These are phyloP conservation scores for Drepana falcataria DNA, from an alignment of 2,888 invertebrate genomes.

Conservation along the genomic window DNA sequence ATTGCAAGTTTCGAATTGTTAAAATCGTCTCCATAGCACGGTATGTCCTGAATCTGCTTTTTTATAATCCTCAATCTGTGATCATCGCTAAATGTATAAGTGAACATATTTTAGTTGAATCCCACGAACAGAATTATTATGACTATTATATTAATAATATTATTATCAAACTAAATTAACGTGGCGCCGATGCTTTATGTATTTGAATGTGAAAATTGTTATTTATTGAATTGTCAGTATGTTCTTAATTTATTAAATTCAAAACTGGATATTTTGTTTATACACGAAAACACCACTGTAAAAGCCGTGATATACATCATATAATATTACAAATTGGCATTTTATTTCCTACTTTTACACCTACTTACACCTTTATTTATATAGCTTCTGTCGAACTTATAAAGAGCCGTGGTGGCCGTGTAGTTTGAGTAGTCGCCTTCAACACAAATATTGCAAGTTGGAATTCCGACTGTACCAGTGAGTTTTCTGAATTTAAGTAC, in stretches of 20 bases:
- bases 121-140: constrained; percentile 53
- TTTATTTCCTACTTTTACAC: constrained; percentile 66
- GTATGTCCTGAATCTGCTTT: constrained; percentile 76
- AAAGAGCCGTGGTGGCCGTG: too few species aligned
- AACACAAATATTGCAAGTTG: too few species aligned
- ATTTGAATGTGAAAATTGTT: constrained; percentile 70
- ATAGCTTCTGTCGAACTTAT: too few species aligned
- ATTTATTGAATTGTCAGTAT: constrained; percentile 74
- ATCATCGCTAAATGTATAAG: constrained; percentile 76
- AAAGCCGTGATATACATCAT: constrained; percentile 78
- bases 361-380: too few species aligned
- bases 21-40: constrained; percentile 73
- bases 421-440: too few species aligned
- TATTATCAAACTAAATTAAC: constrained; percentile 51
- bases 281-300: constrained; percentile 76
- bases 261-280: constrained; percentile 75
- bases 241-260: constrained; percentile 74
- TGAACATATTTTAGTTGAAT: constrained; percentile 66
- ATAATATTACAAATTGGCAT: constrained; percentile 71
- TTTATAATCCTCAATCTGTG: constrained; percentile 78
- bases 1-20: constrained; percentile 74
- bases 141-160: constrained; percentile 31
- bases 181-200: constrained; percentile 61
- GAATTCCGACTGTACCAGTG: too few species aligned
- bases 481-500: too few species aligned